A percentile compares a stretch with the other conserved stretches of the same genome.
These are phyloP conservation scores for Drosophila prolongata DNA, from an alignment of 2,888 invertebrate genomes.

Conservation along the genomic window DNA sequence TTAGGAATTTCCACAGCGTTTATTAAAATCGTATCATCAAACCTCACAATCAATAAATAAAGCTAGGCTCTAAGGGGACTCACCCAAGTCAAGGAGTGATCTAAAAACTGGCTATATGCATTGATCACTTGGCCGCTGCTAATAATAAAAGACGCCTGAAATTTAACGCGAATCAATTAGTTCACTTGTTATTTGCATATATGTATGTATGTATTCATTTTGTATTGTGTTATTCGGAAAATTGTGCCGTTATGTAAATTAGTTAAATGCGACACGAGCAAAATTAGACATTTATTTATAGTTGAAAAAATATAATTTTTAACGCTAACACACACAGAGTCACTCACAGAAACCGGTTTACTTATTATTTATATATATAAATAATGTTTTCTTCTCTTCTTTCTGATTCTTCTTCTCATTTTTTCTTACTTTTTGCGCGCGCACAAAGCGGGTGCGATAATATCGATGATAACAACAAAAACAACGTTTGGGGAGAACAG, in stretches of 20 bases:
- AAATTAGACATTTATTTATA: constrained; percentile 50
- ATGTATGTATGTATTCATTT: neutral
- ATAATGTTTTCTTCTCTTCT: constrained; percentile 40
- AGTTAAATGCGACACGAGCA: constrained; percentile 19
- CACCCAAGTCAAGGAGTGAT: constrained; percentile 41
- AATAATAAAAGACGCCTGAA: constrained; percentile 24
- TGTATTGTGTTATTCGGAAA: constrained; percentile 8
- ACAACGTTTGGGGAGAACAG: constrained; percentile 20
- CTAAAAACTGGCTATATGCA: constrained; percentile 33
- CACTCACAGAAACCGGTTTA: constrained; percentile 63
- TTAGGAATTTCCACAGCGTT: constrained; percentile 18
- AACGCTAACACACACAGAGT: constrained; percentile 30
- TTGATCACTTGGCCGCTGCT: constrained; percentile 25
- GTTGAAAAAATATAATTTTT: constrained; percentile 41
- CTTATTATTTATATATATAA: constrained; percentile 46
- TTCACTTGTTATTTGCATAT: constrained; percentile 5
- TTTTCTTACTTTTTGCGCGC: constrained; percentile 39
- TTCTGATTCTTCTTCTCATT: constrained; percentile 14
- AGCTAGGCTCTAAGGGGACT: constrained; percentile 24
- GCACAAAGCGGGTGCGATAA: constrained; percentile 56
- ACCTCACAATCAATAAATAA: constrained; percentile 12
- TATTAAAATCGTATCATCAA: constrained; percentile 6
- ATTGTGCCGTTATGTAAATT: constrained; percentile 55
- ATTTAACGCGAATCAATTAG: constrained; percentile 28
- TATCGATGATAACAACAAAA: constrained; percentile 44